Percentiles rank a stretch among this genome's conserved stretches.
phyloP scores from a whole-genome alignment of 2,888 invertebrate species.

The Pseudococcus viburni region DNA sequence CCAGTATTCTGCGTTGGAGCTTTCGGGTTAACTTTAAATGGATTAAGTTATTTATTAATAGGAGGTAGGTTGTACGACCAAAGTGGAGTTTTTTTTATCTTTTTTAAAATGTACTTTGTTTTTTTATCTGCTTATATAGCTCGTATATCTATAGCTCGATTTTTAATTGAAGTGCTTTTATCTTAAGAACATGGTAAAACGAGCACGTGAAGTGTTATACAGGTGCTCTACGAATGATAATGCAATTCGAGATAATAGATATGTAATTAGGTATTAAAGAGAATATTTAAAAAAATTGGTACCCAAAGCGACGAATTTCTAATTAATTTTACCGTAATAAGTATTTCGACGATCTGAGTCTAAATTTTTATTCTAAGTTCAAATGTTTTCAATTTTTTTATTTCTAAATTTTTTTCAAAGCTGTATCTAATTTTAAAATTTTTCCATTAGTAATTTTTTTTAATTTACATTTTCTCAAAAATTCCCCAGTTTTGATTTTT shows the following conservation, averaged over 20 bases:
- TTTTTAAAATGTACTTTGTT: background rate
- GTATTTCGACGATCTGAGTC: too few relatives aligned
- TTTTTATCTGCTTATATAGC: background rate
- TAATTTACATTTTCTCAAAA: too few relatives aligned
- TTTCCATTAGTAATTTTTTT: too few relatives aligned
- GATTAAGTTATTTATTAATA: slow-evolving; percentile 84
- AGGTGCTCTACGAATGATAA: slow-evolving; percentile 25
- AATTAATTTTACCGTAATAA: too few relatives aligned
- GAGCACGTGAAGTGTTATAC: slow-evolving; percentile 2
- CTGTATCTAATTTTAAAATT: too few relatives aligned
- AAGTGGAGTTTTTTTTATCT: background rate
- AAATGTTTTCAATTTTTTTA: too few relatives aligned
- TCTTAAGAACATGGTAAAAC: background rate
- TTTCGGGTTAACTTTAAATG: slow-evolving; percentile 81
- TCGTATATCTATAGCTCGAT: background rate
- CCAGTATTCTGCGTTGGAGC: slow-evolving; percentile 82
- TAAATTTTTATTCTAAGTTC: too few relatives aligned
- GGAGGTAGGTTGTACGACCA: slow-evolving; percentile 76
- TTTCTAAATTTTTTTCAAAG: too few relatives aligned
- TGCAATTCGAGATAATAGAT: slow-evolving; percentile 14
- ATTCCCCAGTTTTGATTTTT: too few relatives aligned
- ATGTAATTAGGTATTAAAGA: background rate
- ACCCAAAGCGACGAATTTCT: too few relatives aligned
- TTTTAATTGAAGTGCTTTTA: slow-evolving; percentile 42
- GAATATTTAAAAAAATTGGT: background rate